Evolutionary conservation across 1,140 invertebrate species (phyloP), one percentile per base, ranked within the genome.

Genomic region (Lucilia cuprina): DNA sequence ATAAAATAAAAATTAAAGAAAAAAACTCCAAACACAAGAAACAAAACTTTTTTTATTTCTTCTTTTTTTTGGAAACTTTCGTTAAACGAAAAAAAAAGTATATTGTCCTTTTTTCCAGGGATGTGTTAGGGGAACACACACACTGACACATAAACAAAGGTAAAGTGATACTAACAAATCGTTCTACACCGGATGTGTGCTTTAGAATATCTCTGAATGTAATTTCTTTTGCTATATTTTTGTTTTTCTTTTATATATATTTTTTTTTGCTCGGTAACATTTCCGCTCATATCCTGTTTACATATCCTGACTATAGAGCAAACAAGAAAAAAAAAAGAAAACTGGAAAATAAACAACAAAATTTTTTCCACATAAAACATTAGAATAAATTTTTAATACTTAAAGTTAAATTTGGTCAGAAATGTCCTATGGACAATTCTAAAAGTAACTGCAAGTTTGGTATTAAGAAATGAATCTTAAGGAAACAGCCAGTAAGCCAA

Each of bases 261-360:
- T 77, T 74, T 74, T 41, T 35, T 77, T 77, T 34, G 25, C 4
- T 12, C 9, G 70, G 19, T 34, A 77, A 77, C 74, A 77, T 77
- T 77, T 77, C 74, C 74, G 74, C 74, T 77, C 74, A 77, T 77
- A 77, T 77, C 74, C 74, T 77, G 74, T 77, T 77, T 77, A 77
- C 34, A 77, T 77, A 77, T 77, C 74, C 74, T 34, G 74, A 35
- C 12, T 77, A 17, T 77, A 35, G 12, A 30, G 30, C 34, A 77
- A 75, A 77, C 74, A 41, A 77, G 25, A 30, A 30, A 30, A 30
- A 30, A 30, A 30, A 30, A 30, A n/a, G n/a, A 30, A 30, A 60
- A 41, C 7, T 55, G 50, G 12, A 55, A 55, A 55, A 55, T n/a
- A 55, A 55, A 55, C 17, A 55, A 55, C 17, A 41, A 41, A 41